These are phyloP conservation scores for Drosophila insularis DNA, from an alignment of 1,140 invertebrate species.

Conservation along the genomic window DNA sequence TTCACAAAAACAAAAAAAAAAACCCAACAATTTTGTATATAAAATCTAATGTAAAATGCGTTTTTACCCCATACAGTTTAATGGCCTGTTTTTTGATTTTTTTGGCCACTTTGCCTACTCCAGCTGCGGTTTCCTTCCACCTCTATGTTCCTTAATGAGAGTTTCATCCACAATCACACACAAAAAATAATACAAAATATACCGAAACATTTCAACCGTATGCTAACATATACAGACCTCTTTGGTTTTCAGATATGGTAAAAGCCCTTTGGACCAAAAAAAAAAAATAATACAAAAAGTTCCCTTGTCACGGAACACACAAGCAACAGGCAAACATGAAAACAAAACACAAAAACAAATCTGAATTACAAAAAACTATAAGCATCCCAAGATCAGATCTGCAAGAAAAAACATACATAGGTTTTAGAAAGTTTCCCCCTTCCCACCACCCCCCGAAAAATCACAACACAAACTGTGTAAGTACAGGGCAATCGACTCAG, in stretches of 20 bases:
- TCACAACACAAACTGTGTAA: constrained; percentile 1
- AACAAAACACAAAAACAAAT: background rate
- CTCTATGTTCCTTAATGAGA: constrained; percentile 4
- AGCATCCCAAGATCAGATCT: constrained; percentile 1
- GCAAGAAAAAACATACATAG: background rate
- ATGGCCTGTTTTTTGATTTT: constrained; percentile 17
- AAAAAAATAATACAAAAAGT: background rate
- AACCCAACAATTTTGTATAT: background rate
- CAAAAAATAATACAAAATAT: constrained; percentile 13
- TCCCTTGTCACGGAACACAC: background rate
- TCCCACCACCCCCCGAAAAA: background rate
- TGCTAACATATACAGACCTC: constrained; percentile 78
- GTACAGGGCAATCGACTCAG: background rate
- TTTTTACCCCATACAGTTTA: constrained; percentile 32
- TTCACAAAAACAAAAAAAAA: background rate
- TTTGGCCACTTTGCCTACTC: constrained; percentile 3
- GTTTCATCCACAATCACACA: constrained; percentile 39
- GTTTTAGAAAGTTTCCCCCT: constrained; percentile 27
- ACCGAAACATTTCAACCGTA: constrained; percentile 33
- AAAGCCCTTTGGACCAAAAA: constrained; percentile 55
- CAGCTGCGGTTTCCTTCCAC: constrained; percentile 30
- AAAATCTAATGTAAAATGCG: constrained; percentile 40
- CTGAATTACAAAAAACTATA: background rate
- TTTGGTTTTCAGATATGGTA: constrained; percentile 79
- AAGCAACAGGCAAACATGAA: background rate